Base-by-base conservation (phyloP, 2,888 invertebrate genomes). In the Cheilosia soror region DNA sequence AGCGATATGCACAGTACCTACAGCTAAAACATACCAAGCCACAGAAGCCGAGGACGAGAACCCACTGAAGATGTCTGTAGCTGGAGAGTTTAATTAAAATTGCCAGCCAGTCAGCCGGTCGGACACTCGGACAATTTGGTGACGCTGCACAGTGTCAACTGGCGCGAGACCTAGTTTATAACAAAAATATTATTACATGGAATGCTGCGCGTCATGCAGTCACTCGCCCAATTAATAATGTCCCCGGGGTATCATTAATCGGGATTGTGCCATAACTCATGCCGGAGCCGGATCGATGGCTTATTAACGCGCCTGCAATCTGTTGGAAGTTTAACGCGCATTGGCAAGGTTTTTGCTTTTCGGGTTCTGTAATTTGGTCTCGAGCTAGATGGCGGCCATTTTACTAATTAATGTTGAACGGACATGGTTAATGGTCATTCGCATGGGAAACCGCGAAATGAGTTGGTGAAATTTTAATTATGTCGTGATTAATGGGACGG, bases 361-460 rank as follows among this genome's bases (percentile, higher is more conserved):
- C 49, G 4, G 40, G 49, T 75, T 29, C 31, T 55, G 71, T 20
- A 77, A 57, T 65, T 80, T 47, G 65, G 65, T 65, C 65, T 44
- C 40, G 49, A 62, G 57, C 71, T 85, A 85, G 85, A 81, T 85
- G 80, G 81, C 57, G 76, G 81, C 77, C 66, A 72, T 81, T 81
- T 72, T 80, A 63, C 85, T 85, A 85, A 85, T 85, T 85, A 85
- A 85, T 81, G 85, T 68, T 85, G 71, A 81, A 85, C 81, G 85
- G 85, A 84, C 80, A 65, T 84, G 55, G 84, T 75, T 75, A 71
- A 84, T 81, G 80, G 71, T 33, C 44, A 49, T 72, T 55, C 29
- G 55, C 62, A 72, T 68, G 71, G 62, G 53, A 85, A 72, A 77
- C 57, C 40, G 69, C 40, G 47, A 58, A 81, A 69, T 71, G 66